These are phyloP conservation scores for Dasypolia templi DNA, from an alignment of 2,888 invertebrate genomes.

Conservation along the genomic window DNA sequence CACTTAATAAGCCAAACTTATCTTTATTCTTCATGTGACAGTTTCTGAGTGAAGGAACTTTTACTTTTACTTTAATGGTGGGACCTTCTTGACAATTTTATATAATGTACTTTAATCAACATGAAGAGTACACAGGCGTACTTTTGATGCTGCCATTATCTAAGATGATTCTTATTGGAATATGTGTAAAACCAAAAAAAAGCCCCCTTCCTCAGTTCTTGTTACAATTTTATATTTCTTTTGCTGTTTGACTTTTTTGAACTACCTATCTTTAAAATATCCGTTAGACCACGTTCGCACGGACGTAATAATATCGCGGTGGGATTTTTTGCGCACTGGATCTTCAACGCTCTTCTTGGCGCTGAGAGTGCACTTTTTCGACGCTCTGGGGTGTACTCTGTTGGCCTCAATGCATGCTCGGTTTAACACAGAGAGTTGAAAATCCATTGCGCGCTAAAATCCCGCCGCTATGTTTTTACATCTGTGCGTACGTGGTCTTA, in stretches of 20 bases:
- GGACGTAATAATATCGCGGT: too few species aligned
- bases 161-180: background rate
- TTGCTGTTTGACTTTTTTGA: slow-evolving; percentile 13
- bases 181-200: background rate
- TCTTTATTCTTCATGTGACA: background rate
- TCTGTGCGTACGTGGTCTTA: too few species aligned
- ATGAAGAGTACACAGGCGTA: background rate
- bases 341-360: too few species aligned
- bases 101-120: background rate
- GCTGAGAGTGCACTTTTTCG: too few species aligned
- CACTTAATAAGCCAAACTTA: slow-evolving; percentile 28
- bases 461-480: too few species aligned
- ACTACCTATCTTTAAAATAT: slow-evolving; percentile 15
- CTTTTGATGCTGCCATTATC: background rate
- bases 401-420: too few species aligned
- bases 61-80: too few species aligned
- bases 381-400: too few species aligned
- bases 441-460: too few species aligned
- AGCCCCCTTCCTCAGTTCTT: background rate
- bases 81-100: background rate
- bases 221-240: slow-evolving; percentile 12
- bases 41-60: background rate
- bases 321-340: too few species aligned
- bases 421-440: too few species aligned
- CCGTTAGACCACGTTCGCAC: too few species aligned